Percentiles rank a stretch among this genome's conserved stretches.
Conservation (phyloP, 2,113 vertebrate genomes). For the Motacilla tschutschensis region DNA sequence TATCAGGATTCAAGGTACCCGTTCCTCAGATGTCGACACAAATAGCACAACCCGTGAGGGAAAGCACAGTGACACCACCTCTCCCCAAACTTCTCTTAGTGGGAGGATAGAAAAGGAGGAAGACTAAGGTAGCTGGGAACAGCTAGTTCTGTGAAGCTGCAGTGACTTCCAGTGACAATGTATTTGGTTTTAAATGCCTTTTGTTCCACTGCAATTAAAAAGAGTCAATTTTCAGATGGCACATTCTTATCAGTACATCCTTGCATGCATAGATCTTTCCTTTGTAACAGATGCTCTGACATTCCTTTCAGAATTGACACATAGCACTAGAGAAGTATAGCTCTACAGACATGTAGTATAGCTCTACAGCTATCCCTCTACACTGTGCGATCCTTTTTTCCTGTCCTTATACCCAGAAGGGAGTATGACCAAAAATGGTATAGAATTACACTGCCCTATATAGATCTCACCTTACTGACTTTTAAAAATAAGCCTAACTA, state of each 20-base stretch:
- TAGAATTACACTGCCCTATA: not conserved
- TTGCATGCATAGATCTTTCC: not conserved
- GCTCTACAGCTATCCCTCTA: not conserved
- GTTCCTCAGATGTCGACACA: not conserved
- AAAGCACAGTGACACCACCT: not conserved
- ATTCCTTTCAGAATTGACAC: not conserved
- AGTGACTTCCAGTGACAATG: not conserved
- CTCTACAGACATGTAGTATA: not conserved
- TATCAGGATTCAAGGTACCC: not conserved
- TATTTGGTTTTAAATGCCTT: not conserved
- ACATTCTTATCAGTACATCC: not conserved
- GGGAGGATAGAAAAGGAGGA: not conserved
- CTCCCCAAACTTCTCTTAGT: not conserved
- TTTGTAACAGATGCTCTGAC: not conserved
- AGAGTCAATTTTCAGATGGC: not conserved
- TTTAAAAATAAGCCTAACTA: not conserved
- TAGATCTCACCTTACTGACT: not conserved
- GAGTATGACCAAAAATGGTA: not conserved
- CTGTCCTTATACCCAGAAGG: not conserved
- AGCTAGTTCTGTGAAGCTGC: not conserved
- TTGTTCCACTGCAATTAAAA: not conserved
- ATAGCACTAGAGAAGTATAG: not conserved
- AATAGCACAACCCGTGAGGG: not conserved
- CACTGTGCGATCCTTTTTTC: not conserved
- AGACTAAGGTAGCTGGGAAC: not conserved